A percentile compares a stretch with the other conserved stretches of the same genome.
Conservation (phyloP, 1,140 invertebrate genomes). For the Drosophila fuyamai region DNA sequence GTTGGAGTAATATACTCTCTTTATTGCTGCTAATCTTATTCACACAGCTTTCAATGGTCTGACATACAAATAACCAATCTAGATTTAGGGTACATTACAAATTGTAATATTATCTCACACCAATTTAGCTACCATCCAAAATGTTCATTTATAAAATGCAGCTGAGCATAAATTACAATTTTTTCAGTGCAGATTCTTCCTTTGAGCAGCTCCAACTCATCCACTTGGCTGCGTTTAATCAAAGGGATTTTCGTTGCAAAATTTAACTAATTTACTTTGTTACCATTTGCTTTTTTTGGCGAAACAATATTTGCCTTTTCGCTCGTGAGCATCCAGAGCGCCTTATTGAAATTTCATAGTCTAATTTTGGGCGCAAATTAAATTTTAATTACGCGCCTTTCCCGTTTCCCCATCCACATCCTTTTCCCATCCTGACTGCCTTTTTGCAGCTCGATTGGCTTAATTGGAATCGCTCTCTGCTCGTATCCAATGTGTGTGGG, state of each 20-base stretch:
- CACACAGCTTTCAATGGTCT: too few relatives aligned
- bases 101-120: too few relatives aligned
- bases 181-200: background rate
- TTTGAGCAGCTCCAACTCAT: slow-evolving; percentile 14
- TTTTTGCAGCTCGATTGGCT: slow-evolving; percentile 58
- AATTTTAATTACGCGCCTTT: slow-evolving; percentile 74
- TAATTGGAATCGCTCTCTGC: slow-evolving; percentile 52
- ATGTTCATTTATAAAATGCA: background rate
- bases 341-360: slow-evolving; percentile 77
- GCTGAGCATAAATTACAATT: background rate
- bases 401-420: slow-evolving; percentile 2
- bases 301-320: slow-evolving; percentile 15
- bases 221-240: slow-evolving; percentile 67
- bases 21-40: too few relatives aligned
- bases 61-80: too few relatives aligned
- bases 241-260: slow-evolving; percentile 71
- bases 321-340: slow-evolving; percentile 1
- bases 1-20: too few relatives aligned
- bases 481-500: slow-evolving; percentile 6
- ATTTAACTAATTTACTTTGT: slow-evolving; percentile 69
- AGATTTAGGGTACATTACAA: too few relatives aligned
- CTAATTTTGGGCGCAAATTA: slow-evolving; percentile 73
- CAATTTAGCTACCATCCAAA: background rate
- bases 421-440: slow-evolving; percentile 10
- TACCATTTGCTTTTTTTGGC: slow-evolving; percentile 50